Evolutionary conservation across 2,113 vertebrate species (phyloP).

Genomic region (Vanacampus margaritifer): DNA sequence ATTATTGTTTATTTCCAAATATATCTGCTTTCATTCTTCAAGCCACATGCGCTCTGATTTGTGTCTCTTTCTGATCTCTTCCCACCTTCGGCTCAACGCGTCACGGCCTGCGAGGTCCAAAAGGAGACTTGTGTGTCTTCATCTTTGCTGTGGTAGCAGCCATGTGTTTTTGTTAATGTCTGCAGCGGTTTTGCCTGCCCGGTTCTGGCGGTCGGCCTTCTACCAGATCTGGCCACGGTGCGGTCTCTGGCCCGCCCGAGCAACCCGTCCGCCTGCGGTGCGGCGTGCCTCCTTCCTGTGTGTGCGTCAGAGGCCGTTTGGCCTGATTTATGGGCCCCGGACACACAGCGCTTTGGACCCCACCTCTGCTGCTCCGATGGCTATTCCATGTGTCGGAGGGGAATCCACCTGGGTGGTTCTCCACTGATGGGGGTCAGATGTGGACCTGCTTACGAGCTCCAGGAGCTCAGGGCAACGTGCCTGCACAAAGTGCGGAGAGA

Average conservation of each 20-base stretch:
- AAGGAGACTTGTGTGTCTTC: constrained; percentile 25
- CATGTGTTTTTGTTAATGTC: constrained; percentile 44
- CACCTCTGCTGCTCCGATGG: constrained; percentile 62
- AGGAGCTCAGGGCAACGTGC: constrained; percentile 50
- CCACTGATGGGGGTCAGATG: constrained; percentile 71
- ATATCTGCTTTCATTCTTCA: constrained; percentile 20
- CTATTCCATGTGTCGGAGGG: constrained; percentile 71
- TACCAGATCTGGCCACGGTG: constrained; percentile 47
- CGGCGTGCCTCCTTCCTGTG: constrained; percentile 69
- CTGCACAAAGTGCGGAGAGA: constrained; percentile 37
- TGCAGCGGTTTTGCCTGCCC: constrained; percentile 40
- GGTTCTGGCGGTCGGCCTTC: constrained; percentile 31
- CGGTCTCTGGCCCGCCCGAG: constrained; percentile 53
- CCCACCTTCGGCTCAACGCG: constrained; percentile 32
- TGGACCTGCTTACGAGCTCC: constrained; percentile 54
- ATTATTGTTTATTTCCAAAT: constrained; percentile 29
- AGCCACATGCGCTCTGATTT: constrained; percentile 5
- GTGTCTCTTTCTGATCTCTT: constrained; percentile 19
- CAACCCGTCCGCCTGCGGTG: constrained; percentile 57
- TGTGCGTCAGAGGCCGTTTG: constrained; percentile 64
- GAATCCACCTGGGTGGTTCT: constrained; percentile 72
- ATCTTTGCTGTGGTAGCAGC: constrained; percentile 20
- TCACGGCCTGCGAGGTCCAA: constrained; percentile 23
- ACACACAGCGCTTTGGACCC: constrained; percentile 59
- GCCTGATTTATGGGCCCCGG: constrained; percentile 70